These are phyloP conservation scores for Sebastes diploproa DNA, from an alignment of 2,797 vertebrate genomes.

Conservation along the genomic window DNA sequence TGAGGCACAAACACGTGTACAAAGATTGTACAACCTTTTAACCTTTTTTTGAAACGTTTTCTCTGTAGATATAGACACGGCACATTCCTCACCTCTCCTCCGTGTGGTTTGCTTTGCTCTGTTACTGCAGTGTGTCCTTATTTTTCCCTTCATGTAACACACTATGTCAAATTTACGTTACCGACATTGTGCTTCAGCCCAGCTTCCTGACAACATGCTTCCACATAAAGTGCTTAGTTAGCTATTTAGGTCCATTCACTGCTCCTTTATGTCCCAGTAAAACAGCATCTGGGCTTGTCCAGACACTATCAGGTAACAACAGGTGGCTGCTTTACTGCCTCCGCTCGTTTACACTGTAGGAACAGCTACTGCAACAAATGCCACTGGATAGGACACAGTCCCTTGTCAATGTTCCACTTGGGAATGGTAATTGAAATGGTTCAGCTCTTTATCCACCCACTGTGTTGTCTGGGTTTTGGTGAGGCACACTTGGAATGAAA, in stretches of 20 bases:
- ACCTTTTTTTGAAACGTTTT: slow-evolving; percentile 65
- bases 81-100: slow-evolving; percentile 47
- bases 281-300: slow-evolving; percentile 84
- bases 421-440: slow-evolving; percentile 64
- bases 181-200: slow-evolving; percentile 41
- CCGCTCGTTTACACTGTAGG: slow-evolving; percentile 74
- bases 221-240: slow-evolving; percentile 80
- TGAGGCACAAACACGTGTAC: slow-evolving; percentile 65
- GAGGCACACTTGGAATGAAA: slow-evolving; percentile 35
- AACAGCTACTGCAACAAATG: slow-evolving; percentile 78
- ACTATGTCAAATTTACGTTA: slow-evolving; percentile 35
- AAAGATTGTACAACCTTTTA: slow-evolving; percentile 72
- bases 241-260: slow-evolving; percentile 78
- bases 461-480: slow-evolving; percentile 28
- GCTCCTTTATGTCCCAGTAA: slow-evolving; percentile 80
- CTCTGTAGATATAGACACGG: slow-evolving; percentile 31
- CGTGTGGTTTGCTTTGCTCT: slow-evolving; percentile 15
- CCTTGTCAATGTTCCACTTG: slow-evolving; percentile 62
- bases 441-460: slow-evolving; percentile 45
- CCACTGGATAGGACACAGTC: slow-evolving; percentile 58
- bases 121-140: slow-evolving; percentile 21
- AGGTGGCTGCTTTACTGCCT: slow-evolving; percentile 82
- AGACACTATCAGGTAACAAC: slow-evolving; percentile 83
- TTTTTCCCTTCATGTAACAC: slow-evolving; percentile 27
- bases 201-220: slow-evolving; percentile 68